A percentile compares a stretch with the other conserved stretches of the same genome.
Evolutionary conservation across 1,140 invertebrate species (phyloP).

Genomic region (Vanessa atalanta): DNA sequence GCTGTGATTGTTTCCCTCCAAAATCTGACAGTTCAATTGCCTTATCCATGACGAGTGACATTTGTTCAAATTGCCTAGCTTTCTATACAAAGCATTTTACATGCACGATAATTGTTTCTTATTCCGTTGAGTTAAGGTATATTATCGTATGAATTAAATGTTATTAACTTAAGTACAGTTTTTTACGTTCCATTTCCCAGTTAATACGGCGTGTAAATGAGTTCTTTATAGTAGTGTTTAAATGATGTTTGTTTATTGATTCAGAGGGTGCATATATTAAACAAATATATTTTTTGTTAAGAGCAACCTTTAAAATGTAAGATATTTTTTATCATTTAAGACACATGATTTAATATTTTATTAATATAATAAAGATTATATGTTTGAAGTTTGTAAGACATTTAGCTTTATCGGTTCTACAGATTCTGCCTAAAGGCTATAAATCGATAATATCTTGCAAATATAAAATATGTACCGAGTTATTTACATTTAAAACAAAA

Average conservation of each 20-base stretch:
- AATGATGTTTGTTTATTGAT: constrained; percentile 65
- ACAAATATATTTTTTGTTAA: neutral
- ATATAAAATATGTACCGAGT: too few species aligned
- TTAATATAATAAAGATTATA: too few species aligned
- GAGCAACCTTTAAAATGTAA: neutral
- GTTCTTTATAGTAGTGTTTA: constrained; percentile 77
- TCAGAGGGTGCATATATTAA: constrained; percentile 72
- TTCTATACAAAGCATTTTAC: constrained; percentile 43
- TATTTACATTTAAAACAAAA: too few species aligned
- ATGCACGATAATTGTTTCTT: constrained; percentile 30
- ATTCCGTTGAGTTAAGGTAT: constrained; percentile 29
- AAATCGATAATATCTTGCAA: too few species aligned
- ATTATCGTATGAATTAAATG: constrained; percentile 2
- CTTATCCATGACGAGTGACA: constrained; percentile 65
- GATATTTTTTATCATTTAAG: neutral
- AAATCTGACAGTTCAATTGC: constrained; percentile 76
- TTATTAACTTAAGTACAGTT: constrained; percentile 16
- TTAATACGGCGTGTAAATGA: constrained; percentile 78
- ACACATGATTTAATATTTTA: too few species aligned
- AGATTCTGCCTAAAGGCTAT: too few species aligned
- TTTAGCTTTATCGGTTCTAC: too few species aligned
- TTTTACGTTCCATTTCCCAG: constrained; percentile 70
- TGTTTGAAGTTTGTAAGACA: too few species aligned
- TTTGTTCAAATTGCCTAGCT: constrained; percentile 72
- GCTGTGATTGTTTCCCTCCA: constrained; percentile 57